phyloP scores from a whole-genome alignment of 2,888 invertebrate species.

The Cataglyphis rosenhaueri region DNA sequence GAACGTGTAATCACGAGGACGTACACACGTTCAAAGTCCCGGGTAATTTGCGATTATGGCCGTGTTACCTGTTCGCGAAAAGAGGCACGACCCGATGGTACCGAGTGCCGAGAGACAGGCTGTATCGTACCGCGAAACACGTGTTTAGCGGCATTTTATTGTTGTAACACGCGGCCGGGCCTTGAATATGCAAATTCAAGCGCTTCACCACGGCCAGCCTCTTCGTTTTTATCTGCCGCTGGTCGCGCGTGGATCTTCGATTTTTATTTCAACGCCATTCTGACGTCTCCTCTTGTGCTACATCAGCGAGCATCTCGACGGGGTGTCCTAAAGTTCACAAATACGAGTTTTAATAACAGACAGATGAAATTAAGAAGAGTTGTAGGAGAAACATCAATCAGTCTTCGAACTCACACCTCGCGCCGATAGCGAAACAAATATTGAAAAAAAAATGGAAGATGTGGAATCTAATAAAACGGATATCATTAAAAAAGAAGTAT shows the following conservation, averaged over 20 bases:
- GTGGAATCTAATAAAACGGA: background rate
- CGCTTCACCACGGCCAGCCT: constrained; percentile 19
- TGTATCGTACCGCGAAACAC: constrained; percentile 73
- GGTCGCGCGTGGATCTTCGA: constrained; percentile 50
- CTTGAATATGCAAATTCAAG: constrained; percentile 70
- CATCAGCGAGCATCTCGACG: background rate
- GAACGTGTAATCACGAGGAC: constrained; percentile 37
- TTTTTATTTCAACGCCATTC: constrained; percentile 62
- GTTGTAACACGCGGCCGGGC: constrained; percentile 69
- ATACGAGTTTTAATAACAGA: background rate
- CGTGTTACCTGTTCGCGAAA: constrained; percentile 58
- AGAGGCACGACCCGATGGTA: constrained; percentile 59
- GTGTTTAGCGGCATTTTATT: constrained; percentile 79
- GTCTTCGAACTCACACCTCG: background rate
- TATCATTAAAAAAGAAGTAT: background rate
- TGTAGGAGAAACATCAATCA: background rate
- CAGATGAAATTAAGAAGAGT: background rate
- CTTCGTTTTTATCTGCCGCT: constrained; percentile 46
- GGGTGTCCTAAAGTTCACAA: background rate
- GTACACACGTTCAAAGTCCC: constrained; percentile 23
- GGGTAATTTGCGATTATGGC: constrained; percentile 69
- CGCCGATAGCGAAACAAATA: background rate
- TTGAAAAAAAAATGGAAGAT: background rate
- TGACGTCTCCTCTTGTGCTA: constrained; percentile 19
- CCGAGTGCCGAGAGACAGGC: constrained; percentile 55